Evolutionary conservation across 1,140 invertebrate species (phyloP).

Genomic region (Drosophila busckii): DNA sequence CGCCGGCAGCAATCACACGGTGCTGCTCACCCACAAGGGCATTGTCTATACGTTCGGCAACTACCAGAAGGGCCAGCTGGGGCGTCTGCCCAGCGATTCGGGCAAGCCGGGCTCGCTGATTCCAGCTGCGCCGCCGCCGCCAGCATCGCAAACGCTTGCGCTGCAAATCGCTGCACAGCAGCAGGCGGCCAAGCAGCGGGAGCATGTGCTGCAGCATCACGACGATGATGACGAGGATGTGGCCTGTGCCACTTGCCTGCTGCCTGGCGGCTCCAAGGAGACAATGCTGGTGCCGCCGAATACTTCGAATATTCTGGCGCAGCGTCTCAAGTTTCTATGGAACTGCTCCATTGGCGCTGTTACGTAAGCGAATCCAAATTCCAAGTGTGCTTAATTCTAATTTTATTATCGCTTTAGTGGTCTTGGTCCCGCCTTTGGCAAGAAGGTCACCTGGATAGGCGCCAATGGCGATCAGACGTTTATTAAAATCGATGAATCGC

Average conservation of each 20-base stretch:
- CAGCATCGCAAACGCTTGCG: constrained; percentile 16
- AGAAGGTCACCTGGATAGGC: constrained; percentile 94
- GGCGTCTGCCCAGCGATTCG: constrained; percentile 81
- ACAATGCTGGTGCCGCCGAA: constrained; percentile 45
- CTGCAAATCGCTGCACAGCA: too few species aligned
- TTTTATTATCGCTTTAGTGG: constrained; percentile 68
- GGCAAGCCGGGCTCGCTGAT: constrained; percentile 42
- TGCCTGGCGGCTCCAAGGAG: constrained; percentile 61
- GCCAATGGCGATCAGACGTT: constrained; percentile 97
- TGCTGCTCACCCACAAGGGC: constrained; percentile 92
- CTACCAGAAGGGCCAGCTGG: constrained; percentile 95
- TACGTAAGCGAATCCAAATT: constrained; percentile 78
- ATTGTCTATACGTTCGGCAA: constrained; percentile 96
- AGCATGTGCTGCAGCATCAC: constrained; percentile 52
- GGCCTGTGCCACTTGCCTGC: constrained; percentile 14
- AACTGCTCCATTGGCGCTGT: constrained; percentile 90
- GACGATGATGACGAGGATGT: constrained; percentile 24
- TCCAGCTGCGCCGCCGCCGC: constrained; percentile 4
- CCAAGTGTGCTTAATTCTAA: background rate
- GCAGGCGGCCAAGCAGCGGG: constrained; percentile 11
- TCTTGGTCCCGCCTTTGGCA: constrained; percentile 86
- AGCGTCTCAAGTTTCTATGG: constrained; percentile 83
- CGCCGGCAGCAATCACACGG: constrained; percentile 97
- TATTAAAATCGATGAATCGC: constrained; percentile 93
- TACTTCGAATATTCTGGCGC: constrained; percentile 38